Percentiles rank a stretch among this genome's conserved stretches.
Conservation (phyloP, 2,888 invertebrate species). For the Didymodactylos carnosus region DNA sequence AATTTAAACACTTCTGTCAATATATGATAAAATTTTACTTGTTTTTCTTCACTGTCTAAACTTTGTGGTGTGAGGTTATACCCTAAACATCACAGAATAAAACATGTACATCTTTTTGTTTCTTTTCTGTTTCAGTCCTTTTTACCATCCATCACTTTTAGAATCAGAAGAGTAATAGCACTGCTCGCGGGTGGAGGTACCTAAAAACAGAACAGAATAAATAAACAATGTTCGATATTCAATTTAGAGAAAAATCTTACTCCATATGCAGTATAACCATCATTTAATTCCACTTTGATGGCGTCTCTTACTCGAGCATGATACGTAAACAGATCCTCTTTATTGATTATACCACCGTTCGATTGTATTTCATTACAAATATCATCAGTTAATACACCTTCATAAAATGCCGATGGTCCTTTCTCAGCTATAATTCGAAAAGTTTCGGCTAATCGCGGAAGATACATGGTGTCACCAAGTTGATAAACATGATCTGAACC, state of each 20-base stretch:
- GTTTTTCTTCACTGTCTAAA: constrained; percentile 6
- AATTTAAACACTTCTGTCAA: constrained; percentile 8
- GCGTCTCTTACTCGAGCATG: not conserved
- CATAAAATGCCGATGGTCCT: not conserved
- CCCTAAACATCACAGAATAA: not conserved
- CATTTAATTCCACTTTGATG: not conserved
- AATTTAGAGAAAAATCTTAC: no score
- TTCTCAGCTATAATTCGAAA: not conserved
- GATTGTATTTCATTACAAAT: constrained; percentile 9
- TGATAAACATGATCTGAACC: not conserved
- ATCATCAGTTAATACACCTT: not conserved
- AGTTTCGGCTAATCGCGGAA: constrained; percentile 3
- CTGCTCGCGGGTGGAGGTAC: constrained; percentile 2
- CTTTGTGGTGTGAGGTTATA: not conserved
- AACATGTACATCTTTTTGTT: not conserved
- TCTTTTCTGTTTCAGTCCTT: not conserved
- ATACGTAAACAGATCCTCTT: constrained; percentile 5
- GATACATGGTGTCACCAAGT: not conserved
- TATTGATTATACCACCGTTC: constrained; percentile 6
- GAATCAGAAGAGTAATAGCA: constrained; percentile 1
- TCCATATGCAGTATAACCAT: not conserved
- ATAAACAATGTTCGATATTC: no score
- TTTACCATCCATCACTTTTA: constrained; percentile 7
- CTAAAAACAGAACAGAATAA: no score
- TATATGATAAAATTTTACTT: constrained; percentile 7